A percentile compares a stretch with the other conserved stretches of the same genome.
Conservation (phyloP, 2,113 vertebrate species). For the Danionella cerebrum region DNA sequence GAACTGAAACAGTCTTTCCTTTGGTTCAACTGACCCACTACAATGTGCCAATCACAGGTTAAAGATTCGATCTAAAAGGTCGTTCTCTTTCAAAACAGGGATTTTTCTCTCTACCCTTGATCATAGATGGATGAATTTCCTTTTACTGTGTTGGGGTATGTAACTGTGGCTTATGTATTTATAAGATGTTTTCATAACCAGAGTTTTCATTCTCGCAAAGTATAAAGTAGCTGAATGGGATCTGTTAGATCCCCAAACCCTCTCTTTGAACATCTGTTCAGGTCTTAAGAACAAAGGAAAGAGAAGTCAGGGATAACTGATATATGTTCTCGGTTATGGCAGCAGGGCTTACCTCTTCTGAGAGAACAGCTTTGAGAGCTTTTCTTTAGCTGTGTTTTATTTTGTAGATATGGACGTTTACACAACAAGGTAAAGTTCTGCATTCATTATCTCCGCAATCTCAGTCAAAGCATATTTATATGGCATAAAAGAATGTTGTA, state of each 20-base stretch:
- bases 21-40: not conserved
- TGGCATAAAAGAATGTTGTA: too few species aligned
- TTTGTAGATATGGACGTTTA: not conserved
- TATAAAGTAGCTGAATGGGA: conserved; percentile 16
- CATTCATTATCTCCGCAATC: not conserved
- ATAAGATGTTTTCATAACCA: conserved; percentile 36
- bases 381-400: not conserved
- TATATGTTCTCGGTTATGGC: conserved; percentile 25
- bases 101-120: conserved; percentile 27
- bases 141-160: conserved; percentile 18
- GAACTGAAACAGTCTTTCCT: conserved; percentile 54
- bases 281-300: conserved; percentile 44
- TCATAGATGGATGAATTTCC: conserved; percentile 34
- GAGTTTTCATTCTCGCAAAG: conserved; percentile 21
- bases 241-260: conserved; percentile 25
- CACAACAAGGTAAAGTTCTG: not conserved
- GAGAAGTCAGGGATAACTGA: conserved; percentile 44
- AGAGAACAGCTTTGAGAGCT: not conserved
- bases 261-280: conserved; percentile 50
- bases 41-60: conserved; percentile 22
- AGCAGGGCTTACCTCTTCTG: conserved; percentile 32
- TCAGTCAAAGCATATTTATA: not conserved
- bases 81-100: not conserved
- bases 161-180: conserved; percentile 14
- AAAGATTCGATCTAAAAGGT: conserved; percentile 9